A percentile compares a stretch with the other conserved stretches of the same genome.
Evolutionary conservation across 2,888 invertebrate species (phyloP).

Genomic region (Fissipunctia ypsillon): DNA sequence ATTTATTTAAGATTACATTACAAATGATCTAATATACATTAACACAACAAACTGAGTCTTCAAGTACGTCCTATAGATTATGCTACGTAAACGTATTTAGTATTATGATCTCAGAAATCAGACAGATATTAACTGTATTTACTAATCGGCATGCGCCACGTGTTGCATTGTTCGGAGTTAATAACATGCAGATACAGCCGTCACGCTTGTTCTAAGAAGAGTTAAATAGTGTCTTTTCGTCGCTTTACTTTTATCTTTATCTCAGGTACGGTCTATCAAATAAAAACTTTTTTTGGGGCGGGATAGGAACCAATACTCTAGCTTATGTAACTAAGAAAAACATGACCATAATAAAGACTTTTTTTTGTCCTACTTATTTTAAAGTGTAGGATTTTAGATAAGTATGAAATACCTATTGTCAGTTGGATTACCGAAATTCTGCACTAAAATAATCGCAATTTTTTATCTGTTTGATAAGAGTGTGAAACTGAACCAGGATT

Average conservation of each 20-base stretch:
- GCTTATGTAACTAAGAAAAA: not conserved
- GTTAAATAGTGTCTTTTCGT: not conserved
- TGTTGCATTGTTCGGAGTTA: slow-evolving; percentile 50
- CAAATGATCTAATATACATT: slow-evolving; percentile 17
- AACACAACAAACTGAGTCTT: slow-evolving; percentile 8
- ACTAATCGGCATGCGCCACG: slow-evolving; percentile 32
- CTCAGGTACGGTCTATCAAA: no score
- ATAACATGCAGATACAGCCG: slow-evolving; percentile 29
- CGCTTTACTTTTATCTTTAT: not conserved
- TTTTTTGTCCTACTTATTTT: not conserved
- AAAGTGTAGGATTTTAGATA: not conserved
- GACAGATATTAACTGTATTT: slow-evolving; percentile 42
- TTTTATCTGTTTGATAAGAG: slow-evolving; percentile 24
- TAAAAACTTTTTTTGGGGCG: not conserved
- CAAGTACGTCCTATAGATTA: slow-evolving; percentile 20
- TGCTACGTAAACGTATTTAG: slow-evolving; percentile 9
- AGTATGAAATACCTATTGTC: not conserved
- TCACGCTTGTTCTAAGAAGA: slow-evolving; percentile 26
- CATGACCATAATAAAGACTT: not conserved
- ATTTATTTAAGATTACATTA: slow-evolving; percentile 20
- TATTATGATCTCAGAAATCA: slow-evolving; percentile 41
- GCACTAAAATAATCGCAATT: slow-evolving; percentile 9
- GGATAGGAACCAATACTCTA: no score
- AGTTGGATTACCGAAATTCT: slow-evolving; percentile 11
- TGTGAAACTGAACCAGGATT: slow-evolving; percentile 7